Base-by-base conservation (phyloP, 2,113 vertebrate species). In the Amphiprion percula region DNA sequence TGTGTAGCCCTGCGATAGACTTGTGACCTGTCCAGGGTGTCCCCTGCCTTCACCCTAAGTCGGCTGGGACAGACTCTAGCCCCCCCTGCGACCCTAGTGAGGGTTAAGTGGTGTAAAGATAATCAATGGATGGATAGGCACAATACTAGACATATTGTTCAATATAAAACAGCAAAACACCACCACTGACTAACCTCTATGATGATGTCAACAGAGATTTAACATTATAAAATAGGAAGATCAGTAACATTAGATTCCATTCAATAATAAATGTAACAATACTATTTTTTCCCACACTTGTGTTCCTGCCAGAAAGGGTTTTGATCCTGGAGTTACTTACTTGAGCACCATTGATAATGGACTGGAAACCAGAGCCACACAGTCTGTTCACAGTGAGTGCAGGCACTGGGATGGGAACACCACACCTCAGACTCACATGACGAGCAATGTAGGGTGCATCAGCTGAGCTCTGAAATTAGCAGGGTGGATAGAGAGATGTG, bases 321-420 rank as follows among this genome's bases (percentile, higher is more conserved):
- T 58, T 28, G n/a, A 2, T 77, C 28, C 39, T 64, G 14, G 10
- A 30, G 19, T 37, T 2, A 10, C 80, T 47, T 96, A 98, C 98
- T 87, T 99, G 98, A 77, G 97, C 95, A 9, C 98, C 98, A 10
- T 30, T 98, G 85, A 96, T 93, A 59, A 99, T 95, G 69, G 98
- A 95, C 73, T 99, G 98, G 93, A 99, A 99, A 26, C 98, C 98
- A 58, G 98, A 99, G 41, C 98, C 98, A 83, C 98, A 99, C 23
- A 99, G 96, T 4, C 98, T 95, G 83, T 99, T 99, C 47, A 99
- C 82, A 0, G 97, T 97, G 79, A 99, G 94, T 50, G 97, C 97
- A 1, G 97, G 96, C 4, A 90, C 93, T 2, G 96, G 91, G 54
- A 95, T 30, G 0, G 97, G 98, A 26, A 99, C 86, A 0, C 96